Conservation (phyloP, 1,140 invertebrate genomes). For the Rhopalosiphum padi region DNA sequence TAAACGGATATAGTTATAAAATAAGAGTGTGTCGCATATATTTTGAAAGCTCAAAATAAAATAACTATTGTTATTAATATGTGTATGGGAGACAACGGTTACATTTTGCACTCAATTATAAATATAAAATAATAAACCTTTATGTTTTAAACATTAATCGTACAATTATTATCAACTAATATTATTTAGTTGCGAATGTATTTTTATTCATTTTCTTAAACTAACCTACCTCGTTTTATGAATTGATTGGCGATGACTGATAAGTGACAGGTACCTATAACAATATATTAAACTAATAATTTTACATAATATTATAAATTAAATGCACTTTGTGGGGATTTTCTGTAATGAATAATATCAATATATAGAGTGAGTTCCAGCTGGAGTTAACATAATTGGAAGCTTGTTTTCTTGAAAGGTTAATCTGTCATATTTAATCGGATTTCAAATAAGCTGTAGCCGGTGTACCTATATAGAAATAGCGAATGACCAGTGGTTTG, state of each 20-base stretch:
- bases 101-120: background rate
- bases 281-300: background rate
- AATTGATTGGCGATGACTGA: background rate
- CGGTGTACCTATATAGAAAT: background rate
- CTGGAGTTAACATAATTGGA: background rate
- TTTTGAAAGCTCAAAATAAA: background rate
- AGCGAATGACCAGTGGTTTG: constrained; percentile 23
- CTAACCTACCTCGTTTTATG: background rate
- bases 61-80: background rate
- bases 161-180: background rate
- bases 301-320: constrained; percentile 23
- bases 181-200: background rate
- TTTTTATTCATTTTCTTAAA: background rate
- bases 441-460: constrained; percentile 32
- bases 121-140: background rate
- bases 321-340: background rate
- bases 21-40: background rate
- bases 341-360: background rate
- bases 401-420: constrained; percentile 14
- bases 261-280: background rate
- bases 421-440: constrained; percentile 43
- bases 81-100: background rate
- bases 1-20: background rate
- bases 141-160: no score
- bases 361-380: background rate